Percentiles rank a stretch among this genome's conserved stretches.
phyloP scores from a whole-genome alignment of 2,797 vertebrate genomes.

The Miichthys miiuy region DNA sequence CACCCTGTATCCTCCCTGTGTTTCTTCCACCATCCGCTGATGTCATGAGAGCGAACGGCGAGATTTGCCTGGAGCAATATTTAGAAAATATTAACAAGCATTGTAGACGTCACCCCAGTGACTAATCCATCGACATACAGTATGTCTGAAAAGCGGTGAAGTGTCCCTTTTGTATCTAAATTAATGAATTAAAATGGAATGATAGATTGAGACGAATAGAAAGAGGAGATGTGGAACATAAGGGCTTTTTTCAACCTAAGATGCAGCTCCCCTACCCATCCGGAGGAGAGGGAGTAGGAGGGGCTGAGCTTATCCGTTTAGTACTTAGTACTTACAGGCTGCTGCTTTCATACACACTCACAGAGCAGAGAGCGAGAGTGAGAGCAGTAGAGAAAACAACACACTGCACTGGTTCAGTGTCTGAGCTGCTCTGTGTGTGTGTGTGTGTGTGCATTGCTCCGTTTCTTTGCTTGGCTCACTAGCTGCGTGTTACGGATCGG shows the following conservation, averaged over 20 bases:
- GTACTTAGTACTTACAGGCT: constrained; percentile 70
- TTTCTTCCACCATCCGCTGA: background rate
- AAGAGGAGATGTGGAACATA: constrained; percentile 46
- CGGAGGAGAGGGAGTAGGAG: constrained; percentile 64
- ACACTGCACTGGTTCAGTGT: constrained; percentile 38
- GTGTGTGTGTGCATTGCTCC: constrained; percentile 35
- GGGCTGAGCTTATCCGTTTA: constrained; percentile 68
- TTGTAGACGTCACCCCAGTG: background rate
- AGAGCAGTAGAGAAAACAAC: constrained; percentile 43
- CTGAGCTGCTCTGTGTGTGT: constrained; percentile 54
- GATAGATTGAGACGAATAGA: constrained; percentile 29
- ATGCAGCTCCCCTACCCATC: constrained; percentile 69
- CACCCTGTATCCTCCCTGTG: background rate
- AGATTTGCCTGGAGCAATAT: constrained; percentile 10
- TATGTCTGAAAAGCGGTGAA: constrained; percentile 17
- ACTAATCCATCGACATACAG: constrained; percentile 14
- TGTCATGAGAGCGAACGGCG: background rate
- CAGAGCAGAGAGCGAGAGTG: constrained; percentile 39
- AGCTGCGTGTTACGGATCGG: constrained; percentile 55
- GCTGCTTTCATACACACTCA: constrained; percentile 61
- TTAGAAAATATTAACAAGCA: constrained; percentile 2
- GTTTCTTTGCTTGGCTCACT: constrained; percentile 34
- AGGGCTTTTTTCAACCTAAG: constrained; percentile 55
- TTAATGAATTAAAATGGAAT: constrained; percentile 24
- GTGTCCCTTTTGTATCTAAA: constrained; percentile 36